phyloP scores from a whole-genome alignment of 1,140 invertebrate genomes.

The Penaeus vannamei region DNA sequence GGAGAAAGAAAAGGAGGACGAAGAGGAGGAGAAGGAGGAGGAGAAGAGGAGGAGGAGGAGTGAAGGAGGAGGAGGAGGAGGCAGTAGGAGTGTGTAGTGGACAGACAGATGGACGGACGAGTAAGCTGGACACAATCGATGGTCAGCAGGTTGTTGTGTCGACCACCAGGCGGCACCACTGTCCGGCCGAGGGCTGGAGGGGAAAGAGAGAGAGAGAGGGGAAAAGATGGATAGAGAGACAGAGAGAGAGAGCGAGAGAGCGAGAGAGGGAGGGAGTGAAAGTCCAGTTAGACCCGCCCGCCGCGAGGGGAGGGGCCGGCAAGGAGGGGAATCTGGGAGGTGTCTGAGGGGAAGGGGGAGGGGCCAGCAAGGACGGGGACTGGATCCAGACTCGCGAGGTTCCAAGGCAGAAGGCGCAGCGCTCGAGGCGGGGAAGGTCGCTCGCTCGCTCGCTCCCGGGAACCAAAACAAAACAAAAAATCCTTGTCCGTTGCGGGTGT shows the following conservation, averaged over 20 bases:
- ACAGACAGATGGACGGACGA: constrained; percentile 55
- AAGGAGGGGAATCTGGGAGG: constrained; percentile 48
- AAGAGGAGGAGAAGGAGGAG: background rate
- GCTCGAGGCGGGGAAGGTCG: background rate
- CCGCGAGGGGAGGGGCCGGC: constrained; percentile 56
- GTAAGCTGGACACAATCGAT: constrained; percentile 62
- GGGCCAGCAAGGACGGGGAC: constrained; percentile 7
- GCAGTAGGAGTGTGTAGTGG: constrained; percentile 1
- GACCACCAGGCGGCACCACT: constrained; percentile 57
- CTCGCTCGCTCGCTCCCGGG: too few species aligned
- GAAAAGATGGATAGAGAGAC: constrained; percentile 20
- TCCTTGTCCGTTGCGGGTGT: too few species aligned
- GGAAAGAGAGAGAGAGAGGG: background rate
- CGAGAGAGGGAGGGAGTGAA: constrained; percentile 19
- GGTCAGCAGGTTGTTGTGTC: constrained; percentile 51
- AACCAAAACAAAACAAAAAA: too few species aligned
- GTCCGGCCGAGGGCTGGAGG: constrained; percentile 31
- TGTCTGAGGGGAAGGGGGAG: constrained; percentile 55
- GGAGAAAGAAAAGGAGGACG: background rate
- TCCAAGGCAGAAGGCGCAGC: constrained; percentile 54
- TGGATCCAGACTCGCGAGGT: constrained; percentile 38
- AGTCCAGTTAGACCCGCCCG: constrained; percentile 58
- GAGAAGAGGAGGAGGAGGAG: background rate
- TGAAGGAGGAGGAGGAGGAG: constrained; percentile 4
- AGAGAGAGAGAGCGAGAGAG: background rate